phyloP scores from a whole-genome alignment of 2,888 invertebrate species.

The Aporophyla nigra region DNA sequence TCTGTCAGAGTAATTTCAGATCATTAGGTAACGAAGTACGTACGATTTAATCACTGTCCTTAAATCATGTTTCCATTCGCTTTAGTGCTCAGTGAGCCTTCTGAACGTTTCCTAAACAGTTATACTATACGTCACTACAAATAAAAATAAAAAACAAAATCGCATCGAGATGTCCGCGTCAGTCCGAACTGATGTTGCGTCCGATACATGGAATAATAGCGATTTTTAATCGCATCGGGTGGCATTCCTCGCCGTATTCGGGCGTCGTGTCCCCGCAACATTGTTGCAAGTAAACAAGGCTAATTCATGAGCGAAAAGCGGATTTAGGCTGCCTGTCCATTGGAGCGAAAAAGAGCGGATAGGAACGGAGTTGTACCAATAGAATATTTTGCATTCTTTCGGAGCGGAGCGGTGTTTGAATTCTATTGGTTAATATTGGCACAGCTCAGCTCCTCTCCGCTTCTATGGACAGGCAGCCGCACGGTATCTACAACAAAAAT shows the following conservation, averaged over 20 bases:
- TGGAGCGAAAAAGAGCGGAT: too few species aligned
- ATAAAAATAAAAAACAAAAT: conserved; percentile 10
- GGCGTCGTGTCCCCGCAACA: conserved; percentile 73
- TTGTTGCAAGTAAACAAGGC: conserved; percentile 73
- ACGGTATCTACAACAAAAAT: too few species aligned
- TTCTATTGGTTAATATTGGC: too few species aligned
- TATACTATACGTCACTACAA: background rate
- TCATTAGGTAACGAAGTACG: background rate
- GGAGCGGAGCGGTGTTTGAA: too few species aligned
- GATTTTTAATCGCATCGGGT: conserved; percentile 73
- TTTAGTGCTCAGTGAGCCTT: background rate
- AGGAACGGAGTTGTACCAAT: too few species aligned
- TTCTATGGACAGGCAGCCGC: too few species aligned
- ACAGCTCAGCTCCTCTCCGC: too few species aligned
- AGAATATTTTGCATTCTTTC: too few species aligned
- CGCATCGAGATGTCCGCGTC: conserved; percentile 20
- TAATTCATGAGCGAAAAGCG: conserved; percentile 55
- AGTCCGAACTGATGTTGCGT: conserved; percentile 10
- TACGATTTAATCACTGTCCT: background rate
- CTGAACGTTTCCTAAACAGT: background rate
- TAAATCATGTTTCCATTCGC: background rate
- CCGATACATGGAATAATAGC: conserved; percentile 48
- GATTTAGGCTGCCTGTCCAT: too few species aligned
- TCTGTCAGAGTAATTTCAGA: background rate
- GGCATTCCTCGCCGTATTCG: conserved; percentile 77